A percentile compares a stretch with the other conserved stretches of the same genome.
These are phyloP conservation scores for Cybosia mesomella DNA, from an alignment of 2,888 invertebrate species.

Conservation along the genomic window DNA sequence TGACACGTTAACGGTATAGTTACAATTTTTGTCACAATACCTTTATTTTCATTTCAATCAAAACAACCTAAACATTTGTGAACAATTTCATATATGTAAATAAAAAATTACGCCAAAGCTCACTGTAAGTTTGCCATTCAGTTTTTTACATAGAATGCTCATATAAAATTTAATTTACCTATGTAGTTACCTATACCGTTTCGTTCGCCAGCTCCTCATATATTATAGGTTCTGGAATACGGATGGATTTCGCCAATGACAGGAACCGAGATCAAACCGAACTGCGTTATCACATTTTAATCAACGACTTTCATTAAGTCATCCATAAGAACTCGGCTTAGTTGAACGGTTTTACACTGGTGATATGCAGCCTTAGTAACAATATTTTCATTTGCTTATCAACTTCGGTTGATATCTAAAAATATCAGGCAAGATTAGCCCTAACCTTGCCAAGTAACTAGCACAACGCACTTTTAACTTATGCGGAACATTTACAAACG, in stretches of 20 bases:
- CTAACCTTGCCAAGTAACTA: slow-evolving; percentile 1
- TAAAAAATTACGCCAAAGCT: too few relatives aligned
- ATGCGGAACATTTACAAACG: neutral
- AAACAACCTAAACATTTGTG: too few relatives aligned
- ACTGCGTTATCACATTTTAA: neutral
- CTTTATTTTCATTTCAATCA: too few relatives aligned
- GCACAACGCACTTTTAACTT: neutral
- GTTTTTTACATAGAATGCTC: too few relatives aligned
- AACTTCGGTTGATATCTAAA: slow-evolving; percentile 9
- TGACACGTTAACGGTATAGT: too few relatives aligned
- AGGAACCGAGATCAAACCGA: neutral
- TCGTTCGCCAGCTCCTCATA: too few relatives aligned
- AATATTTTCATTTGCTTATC: slow-evolving; percentile 27
- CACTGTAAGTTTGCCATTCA: too few relatives aligned
- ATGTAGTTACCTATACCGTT: too few relatives aligned
- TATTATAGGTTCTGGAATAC: too few relatives aligned
- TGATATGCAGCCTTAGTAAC: slow-evolving; percentile 8
- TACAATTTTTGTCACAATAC: too few relatives aligned
- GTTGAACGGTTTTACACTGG: neutral
- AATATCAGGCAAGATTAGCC: slow-evolving; percentile 1
- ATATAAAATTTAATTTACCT: too few relatives aligned
- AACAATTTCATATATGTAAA: too few relatives aligned
- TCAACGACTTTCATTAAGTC: neutral
- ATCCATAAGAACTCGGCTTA: neutral
- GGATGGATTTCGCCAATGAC: neutral